Evolutionary conservation across 1,140 invertebrate species (phyloP).

Genomic region (Heliconius himera): DNA sequence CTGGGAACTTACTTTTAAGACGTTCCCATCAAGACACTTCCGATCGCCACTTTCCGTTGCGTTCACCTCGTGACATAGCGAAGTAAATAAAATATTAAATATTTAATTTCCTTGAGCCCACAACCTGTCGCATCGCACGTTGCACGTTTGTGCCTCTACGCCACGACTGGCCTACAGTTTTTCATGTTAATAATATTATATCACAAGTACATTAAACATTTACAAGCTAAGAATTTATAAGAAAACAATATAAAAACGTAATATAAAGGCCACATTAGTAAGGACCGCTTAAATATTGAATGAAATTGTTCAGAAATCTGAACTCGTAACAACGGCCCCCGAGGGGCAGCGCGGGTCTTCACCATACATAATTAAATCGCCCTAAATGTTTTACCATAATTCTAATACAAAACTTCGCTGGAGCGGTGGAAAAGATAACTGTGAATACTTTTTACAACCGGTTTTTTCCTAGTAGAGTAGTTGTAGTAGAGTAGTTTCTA

Average conservation of each 20-base stretch:
- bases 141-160: too few species aligned
- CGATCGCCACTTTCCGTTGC: too few species aligned
- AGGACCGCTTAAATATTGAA: conserved; percentile 44
- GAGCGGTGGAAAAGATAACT: not conserved
- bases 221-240: not conserved
- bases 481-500: not conserved
- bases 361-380: conserved; percentile 44
- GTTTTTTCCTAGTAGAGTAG: too few species aligned
- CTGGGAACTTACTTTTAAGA: too few species aligned
- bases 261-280: conserved; percentile 31
- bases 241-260: conserved; percentile 26
- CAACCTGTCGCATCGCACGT: too few species aligned
- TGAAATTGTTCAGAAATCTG: conserved; percentile 48
- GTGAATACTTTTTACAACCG: not conserved
- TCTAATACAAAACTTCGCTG: conserved; percentile 38
- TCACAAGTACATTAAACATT: too few species aligned
- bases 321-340: conserved; percentile 39
- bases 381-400: conserved; percentile 47
- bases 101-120: too few species aligned
- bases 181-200: too few species aligned
- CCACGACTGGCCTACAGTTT: too few species aligned
- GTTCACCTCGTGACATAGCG: too few species aligned
- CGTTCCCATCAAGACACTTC: too few species aligned
- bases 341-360: conserved; percentile 39
- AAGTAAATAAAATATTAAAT: too few species aligned